Evolutionary conservation across 2,113 vertebrate genomes (phyloP).

Genomic region (Pteropus alecto): DNA sequence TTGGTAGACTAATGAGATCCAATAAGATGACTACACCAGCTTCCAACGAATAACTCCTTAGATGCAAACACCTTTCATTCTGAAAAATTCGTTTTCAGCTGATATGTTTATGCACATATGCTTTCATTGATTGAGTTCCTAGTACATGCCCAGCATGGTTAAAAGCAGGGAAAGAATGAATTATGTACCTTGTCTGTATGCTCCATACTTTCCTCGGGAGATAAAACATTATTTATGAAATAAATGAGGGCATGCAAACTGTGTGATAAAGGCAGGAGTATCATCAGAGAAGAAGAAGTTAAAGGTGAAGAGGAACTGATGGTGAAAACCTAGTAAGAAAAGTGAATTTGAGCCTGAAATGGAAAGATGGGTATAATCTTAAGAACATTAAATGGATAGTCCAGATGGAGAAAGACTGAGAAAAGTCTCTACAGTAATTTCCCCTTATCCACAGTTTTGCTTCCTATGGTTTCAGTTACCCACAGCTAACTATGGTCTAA

Average conservation of each 20-base stretch:
- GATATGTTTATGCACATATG: not conserved
- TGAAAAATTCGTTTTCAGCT: conserved; percentile 47
- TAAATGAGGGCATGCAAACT: not conserved
- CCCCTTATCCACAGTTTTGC: not conserved
- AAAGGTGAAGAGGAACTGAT: not conserved
- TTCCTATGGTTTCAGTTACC: not conserved
- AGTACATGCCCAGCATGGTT: not conserved
- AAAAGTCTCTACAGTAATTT: not conserved
- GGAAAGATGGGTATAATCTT: not conserved
- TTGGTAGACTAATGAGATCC: conserved; percentile 40
- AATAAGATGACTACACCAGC: not conserved
- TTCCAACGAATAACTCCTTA: conserved; percentile 38
- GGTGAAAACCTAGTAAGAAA: not conserved
- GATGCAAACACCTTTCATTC: conserved; percentile 43
- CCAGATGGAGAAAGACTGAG: not conserved
- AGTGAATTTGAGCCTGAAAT: not conserved
- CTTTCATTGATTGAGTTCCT: not conserved
- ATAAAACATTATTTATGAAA: not conserved
- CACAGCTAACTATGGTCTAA: not conserved
- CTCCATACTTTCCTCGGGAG: not conserved
- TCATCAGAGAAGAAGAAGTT: not conserved
- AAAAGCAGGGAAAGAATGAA: not conserved
- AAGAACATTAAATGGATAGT: not conserved
- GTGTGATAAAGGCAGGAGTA: not conserved
- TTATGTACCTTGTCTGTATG: not conserved